Base-by-base conservation (phyloP, 2,113 vertebrate genomes). In the Hemichromis elongatus region DNA sequence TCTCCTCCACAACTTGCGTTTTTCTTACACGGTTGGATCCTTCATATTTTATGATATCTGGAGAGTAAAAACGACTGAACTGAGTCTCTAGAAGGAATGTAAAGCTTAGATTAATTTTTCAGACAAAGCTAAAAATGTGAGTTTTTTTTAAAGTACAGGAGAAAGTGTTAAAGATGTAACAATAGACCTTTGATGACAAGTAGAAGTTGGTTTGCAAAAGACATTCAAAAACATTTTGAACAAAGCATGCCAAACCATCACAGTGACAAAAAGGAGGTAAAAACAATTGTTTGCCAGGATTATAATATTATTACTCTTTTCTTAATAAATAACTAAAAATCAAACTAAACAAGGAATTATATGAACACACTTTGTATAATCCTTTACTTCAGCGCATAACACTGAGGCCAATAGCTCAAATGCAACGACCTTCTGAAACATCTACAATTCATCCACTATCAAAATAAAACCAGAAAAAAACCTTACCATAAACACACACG, bases 341-440 rank as follows among this genome's bases (percentile, higher is more conserved):
- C 28, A 45, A 79, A 66, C 80, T 81, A 57, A 66, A 9, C 50
- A 18, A 73, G 11, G 83, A 79, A 83, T 63, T 28, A 18, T 5
- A 37, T 50, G 3, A 47, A 82, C 56, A 47, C 2, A 66, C n/a
- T 78, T 83, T 47, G 47, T 4, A 68, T 30, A 52, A 83, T 16
- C 40, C 10, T 35, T 81, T 87, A 73, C 19, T 75, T 80, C 21
- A 75, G 18, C 26, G 33, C 75, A 66, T 40, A 68, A 56, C 28
- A 79, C 83, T 81, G 83, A 83, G 82, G 78, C 59, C 81, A 55
- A 83, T 81, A 85, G 70, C 35, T 89, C 54, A 80, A 83, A 92
- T 79, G 90, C 88, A 92, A 94, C 88, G 87, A 89, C 91, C 42
- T 78, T 35, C 10, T 24, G n/a, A 81, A 80, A 84, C 24, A 81